phyloP scores from a whole-genome alignment of 2,888 invertebrate genomes.

The Trilocha varians region DNA sequence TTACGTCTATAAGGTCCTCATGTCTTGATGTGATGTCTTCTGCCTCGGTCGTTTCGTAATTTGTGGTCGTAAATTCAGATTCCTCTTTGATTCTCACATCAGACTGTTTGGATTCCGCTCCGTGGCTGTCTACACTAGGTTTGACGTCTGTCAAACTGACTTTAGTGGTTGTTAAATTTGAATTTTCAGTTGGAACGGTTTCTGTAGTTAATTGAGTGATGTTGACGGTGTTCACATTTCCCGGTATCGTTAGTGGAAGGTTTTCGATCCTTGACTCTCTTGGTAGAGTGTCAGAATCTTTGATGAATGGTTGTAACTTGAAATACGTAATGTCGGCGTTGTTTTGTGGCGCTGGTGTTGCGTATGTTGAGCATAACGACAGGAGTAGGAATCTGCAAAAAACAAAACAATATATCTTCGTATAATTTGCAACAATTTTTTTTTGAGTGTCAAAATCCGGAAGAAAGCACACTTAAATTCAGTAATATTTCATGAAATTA shows the following conservation, averaged over 20 bases:
- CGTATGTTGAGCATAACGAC: constrained; percentile 25
- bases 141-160: background rate
- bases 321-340: constrained; percentile 39
- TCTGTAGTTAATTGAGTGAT: background rate
- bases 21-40: constrained; percentile 24
- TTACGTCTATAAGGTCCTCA: constrained; percentile 17
- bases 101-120: background rate
- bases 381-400: constrained; percentile 37
- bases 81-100: constrained; percentile 4
- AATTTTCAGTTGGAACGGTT: background rate
- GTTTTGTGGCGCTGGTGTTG: constrained; percentile 38
- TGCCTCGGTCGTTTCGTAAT: constrained; percentile 21
- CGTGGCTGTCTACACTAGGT: background rate
- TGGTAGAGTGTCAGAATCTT: constrained; percentile 8
- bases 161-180: background rate
- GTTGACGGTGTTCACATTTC: constrained; percentile 5
- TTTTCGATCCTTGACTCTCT: constrained; percentile 36
- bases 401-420: too few species aligned
- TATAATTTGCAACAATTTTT: too few species aligned
- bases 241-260: constrained; percentile 29
- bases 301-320: constrained; percentile 30
- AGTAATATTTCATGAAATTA: too few species aligned
- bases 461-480: too few species aligned
- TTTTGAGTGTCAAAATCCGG: too few species aligned
- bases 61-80: constrained; percentile 13